Percentiles rank a stretch among this genome's conserved stretches.
Conservation (phyloP, 2,113 vertebrate genomes). For the Festucalex cinctus region DNA sequence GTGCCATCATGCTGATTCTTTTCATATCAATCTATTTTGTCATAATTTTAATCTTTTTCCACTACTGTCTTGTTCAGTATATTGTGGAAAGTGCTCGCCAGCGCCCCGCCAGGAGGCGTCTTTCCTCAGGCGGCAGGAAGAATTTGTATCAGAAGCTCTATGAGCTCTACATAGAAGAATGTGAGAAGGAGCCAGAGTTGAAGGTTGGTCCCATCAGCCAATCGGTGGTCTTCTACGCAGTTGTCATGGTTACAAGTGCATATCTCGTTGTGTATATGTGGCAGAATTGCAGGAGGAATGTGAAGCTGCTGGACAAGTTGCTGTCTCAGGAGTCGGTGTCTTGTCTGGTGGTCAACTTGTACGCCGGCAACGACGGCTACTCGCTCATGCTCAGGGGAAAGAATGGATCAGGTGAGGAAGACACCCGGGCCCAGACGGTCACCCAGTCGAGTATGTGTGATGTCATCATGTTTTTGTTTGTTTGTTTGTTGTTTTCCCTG, state of each 20-base stretch:
- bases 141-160: slow-evolving; percentile 98
- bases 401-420: slow-evolving; percentile 88
- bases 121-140: slow-evolving; percentile 88
- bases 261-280: slow-evolving; percentile 22
- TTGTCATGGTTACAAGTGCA: neutral
- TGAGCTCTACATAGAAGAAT: slow-evolving; percentile 97
- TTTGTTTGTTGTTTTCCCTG: neutral
- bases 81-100: slow-evolving; percentile 97
- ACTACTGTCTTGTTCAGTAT: slow-evolving; percentile 76
- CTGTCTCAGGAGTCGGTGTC: slow-evolving; percentile 93
- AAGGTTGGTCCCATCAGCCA: slow-evolving; percentile 78
- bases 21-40: neutral
- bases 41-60: neutral
- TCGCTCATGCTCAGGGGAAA: slow-evolving; percentile 98
- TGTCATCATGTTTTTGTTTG: neutral
- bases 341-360: slow-evolving; percentile 95
- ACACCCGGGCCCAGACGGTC: neutral
- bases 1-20: neutral
- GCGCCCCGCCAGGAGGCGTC: slow-evolving; percentile 89
- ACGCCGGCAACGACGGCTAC: slow-evolving; percentile 97
- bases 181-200: slow-evolving; percentile 97
- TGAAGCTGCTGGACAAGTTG: slow-evolving; percentile 97
- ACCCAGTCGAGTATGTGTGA: neutral
- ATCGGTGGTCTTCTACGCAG: neutral
- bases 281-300: slow-evolving; percentile 97